Conservation (phyloP, 2,797 vertebrate species). For the Sarcophilus harrisii region DNA sequence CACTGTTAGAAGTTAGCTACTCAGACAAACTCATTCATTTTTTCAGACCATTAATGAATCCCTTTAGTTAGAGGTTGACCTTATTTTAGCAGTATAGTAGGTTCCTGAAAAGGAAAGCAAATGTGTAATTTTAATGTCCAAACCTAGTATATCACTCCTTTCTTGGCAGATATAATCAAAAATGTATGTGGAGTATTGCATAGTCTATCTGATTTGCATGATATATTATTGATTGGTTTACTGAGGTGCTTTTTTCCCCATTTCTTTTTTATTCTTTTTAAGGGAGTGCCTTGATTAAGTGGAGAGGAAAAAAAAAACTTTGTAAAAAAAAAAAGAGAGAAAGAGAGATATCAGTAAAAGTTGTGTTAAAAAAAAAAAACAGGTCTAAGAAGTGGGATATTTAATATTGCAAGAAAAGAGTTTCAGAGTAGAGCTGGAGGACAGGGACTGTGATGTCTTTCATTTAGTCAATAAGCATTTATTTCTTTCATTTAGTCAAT, state of each 20-base stretch:
- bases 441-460: background rate
- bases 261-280: background rate
- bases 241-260: background rate
- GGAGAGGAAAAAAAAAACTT: background rate
- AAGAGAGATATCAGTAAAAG: background rate
- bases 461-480: background rate
- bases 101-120: conserved; percentile 4
- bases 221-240: background rate
- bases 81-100: background rate
- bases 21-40: background rate
- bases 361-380: background rate
- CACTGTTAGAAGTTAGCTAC: background rate
- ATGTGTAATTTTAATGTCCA: background rate
- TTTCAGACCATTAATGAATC: background rate
- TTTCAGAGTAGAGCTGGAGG: no score
- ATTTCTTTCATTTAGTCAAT: background rate
- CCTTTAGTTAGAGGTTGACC: background rate
- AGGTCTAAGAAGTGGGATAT: no score
- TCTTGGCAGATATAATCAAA: background rate
- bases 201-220: background rate
- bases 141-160: background rate
- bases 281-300: background rate
- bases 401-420: no score
- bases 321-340: background rate
- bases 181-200: background rate